Evolutionary conservation across 2,113 vertebrate species (phyloP), one percentile per base, ranked within the genome.

Genomic region (Aramus guarauna): DNA sequence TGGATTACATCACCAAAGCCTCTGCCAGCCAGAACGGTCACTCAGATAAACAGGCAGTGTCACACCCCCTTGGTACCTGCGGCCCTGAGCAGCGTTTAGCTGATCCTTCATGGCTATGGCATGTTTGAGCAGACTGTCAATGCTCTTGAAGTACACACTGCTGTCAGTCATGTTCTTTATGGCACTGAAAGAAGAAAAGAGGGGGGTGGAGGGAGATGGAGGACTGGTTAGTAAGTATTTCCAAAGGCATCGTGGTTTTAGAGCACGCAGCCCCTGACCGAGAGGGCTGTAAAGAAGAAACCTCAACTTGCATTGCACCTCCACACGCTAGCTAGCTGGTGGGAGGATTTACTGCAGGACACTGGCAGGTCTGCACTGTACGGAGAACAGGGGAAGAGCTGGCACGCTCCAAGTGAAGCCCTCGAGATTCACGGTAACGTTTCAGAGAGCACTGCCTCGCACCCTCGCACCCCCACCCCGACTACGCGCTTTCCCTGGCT

Each of bases 131-230:
- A 99, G 97, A 22, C 98, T 95, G 66, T 99, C 99, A 0, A 99
- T 99, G 90, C 98, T 99, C 97, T 98, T 99, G 98, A 99, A 99
- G 97, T 99, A 99, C 59, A 99, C 71, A 1, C 98, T 98, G 97
- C 99, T 99, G 97, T 99, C 99, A 0, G 98, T 98, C 98, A 99
- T 99, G 97, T 97, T 99, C 98, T 99, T 99, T 92, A 99, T 99
- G 1, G 99, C 99, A 12, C 99, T 99, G 96, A 2, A 94, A 94
- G 9, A 13, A 45, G 66, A 24, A 37, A 27, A 43, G 18, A 47
- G 11, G 19, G 6, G 14, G 13, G 12, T 4, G 5, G 41, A 39
- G 20, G 48, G 24, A 52, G 18, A 30, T 1, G n/a, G 11, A 30
- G 24, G 23, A 5, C 1, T 4, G 29, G 66, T 23, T 18, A 78